phyloP scores from a whole-genome alignment of 2,797 vertebrate species.

The Knipowitschia caucasica region DNA sequence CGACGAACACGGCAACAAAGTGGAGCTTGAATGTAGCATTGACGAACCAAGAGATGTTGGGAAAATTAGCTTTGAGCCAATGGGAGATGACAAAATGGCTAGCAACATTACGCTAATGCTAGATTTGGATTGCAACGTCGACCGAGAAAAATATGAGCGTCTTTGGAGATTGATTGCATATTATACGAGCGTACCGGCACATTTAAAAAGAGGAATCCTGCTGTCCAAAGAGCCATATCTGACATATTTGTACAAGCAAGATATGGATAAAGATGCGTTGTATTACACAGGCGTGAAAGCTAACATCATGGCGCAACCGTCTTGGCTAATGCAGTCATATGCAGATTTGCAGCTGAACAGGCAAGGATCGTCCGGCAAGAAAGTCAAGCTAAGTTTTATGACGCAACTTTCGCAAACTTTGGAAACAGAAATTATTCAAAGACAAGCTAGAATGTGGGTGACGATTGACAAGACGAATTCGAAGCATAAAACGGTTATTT shows the following conservation, averaged over 20 bases:
- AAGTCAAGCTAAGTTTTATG: conserved; percentile 75
- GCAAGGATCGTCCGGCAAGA: conserved; percentile 78
- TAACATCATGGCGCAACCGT: conserved; percentile 72
- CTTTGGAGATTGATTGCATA: conserved; percentile 92
- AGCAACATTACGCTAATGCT: conserved; percentile 76
- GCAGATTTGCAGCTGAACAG: conserved; percentile 84
- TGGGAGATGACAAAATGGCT: conserved; percentile 65
- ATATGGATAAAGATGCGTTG: conserved; percentile 75
- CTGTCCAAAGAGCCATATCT: conserved; percentile 66
- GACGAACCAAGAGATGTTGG: conserved; percentile 56
- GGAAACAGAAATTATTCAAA: conserved; percentile 44
- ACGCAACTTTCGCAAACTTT: conserved; percentile 65
- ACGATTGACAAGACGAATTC: conserved; percentile 76
- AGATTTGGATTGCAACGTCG: conserved; percentile 83
- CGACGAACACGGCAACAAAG: conserved; percentile 86
- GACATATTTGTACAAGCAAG: conserved; percentile 80
- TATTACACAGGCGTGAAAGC: conserved; percentile 89
- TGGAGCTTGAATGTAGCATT: conserved; percentile 77
- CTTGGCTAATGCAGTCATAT: conserved; percentile 83
- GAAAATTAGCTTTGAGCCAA: conserved; percentile 76
- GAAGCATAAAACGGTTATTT: conserved; percentile 55
- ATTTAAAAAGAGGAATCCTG: conserved; percentile 70
- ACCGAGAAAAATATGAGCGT: conserved; percentile 82
- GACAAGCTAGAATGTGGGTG: conserved; percentile 79
- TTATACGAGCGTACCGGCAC: conserved; percentile 87